These are phyloP conservation scores for Anastrepha ludens DNA, from an alignment of 1,140 invertebrate genomes.

Conservation along the genomic window DNA sequence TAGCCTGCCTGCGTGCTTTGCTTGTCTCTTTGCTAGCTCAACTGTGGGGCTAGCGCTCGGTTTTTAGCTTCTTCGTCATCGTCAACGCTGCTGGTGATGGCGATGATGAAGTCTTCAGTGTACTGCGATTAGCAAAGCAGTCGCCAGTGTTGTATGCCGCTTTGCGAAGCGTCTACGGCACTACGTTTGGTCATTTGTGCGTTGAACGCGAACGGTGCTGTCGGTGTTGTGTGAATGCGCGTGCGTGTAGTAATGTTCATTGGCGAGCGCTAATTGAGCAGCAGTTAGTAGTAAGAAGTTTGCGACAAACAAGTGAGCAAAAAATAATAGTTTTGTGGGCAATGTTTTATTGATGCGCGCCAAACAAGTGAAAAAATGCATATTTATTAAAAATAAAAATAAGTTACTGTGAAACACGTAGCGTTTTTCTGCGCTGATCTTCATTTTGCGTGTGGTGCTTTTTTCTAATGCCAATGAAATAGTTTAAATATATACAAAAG, in stretches of 20 bases:
- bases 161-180: neutral
- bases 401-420: neutral
- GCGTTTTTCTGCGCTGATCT: neutral
- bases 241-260: conserved; percentile 21
- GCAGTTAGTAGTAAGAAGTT: neutral
- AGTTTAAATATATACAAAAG: neutral
- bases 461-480: neutral
- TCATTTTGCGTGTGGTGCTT: conserved; percentile 8
- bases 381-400: neutral
- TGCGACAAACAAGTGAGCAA: neutral
- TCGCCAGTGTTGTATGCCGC: neutral
- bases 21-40: neutral
- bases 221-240: conserved; percentile 24
- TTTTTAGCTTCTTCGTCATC: conserved; percentile 34
- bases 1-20: neutral
- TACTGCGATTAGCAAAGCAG: neutral
- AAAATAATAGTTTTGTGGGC: neutral
- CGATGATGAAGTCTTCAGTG: neutral
- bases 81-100: conserved; percentile 16
- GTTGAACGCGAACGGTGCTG: conserved; percentile 24
- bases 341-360: neutral
- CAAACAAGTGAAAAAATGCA: conserved; percentile 5
- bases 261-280: neutral
- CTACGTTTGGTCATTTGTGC: neutral
- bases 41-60: neutral